Evolutionary conservation across 2,888 invertebrate genomes (phyloP), one percentile per base, ranked within the genome.

Genomic region (Cynaeus angustus): DNA sequence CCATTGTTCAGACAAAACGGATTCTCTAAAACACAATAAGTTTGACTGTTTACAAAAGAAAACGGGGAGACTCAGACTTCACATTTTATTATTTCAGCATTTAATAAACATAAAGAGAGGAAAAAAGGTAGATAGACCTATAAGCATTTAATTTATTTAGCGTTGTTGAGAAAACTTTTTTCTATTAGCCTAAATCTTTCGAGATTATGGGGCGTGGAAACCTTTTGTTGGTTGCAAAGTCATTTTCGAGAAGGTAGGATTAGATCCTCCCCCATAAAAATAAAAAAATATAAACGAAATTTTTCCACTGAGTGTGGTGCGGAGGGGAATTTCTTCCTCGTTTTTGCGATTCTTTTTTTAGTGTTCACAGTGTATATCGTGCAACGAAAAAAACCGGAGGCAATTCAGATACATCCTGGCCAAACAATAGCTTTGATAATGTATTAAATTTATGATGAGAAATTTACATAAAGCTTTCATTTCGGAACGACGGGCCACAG

Each of bases 381-480:
- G 4, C 7, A 37, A 37, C 37, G 7, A 37, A 37, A 37, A 37
- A 37, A 37, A 37, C 9, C 37, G 37, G 2, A 5, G 2, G 8
- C n/a, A 16, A 48, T 26, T 50, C 21, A 10, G 10, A 10, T 14
- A 48, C 6, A 45, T 13, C 6, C 21, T 48, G 48, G 10, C 16
- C 28, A 21, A 50, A 50, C 21, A 50, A 50, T 50, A 21, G 48
- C 48, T 28, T 46, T 21, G 48, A 50, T 50, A 50, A 50, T 28
- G 28, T 50, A 28, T 10, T 50, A 50, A 50, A 50, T 50, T 50
- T 28, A 50, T 50, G 26, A n/a, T 6, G 48, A 28, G 12, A 28
- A 21, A 50, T 50, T 50, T 50, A 21, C 48, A 50, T 50, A 26
- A 26, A 50, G 21, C 48, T 50, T 28, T 50, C 21, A 50, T 50